Base-by-base conservation (phyloP, 2,797 vertebrate genomes). In the Mycteria americana region DNA sequence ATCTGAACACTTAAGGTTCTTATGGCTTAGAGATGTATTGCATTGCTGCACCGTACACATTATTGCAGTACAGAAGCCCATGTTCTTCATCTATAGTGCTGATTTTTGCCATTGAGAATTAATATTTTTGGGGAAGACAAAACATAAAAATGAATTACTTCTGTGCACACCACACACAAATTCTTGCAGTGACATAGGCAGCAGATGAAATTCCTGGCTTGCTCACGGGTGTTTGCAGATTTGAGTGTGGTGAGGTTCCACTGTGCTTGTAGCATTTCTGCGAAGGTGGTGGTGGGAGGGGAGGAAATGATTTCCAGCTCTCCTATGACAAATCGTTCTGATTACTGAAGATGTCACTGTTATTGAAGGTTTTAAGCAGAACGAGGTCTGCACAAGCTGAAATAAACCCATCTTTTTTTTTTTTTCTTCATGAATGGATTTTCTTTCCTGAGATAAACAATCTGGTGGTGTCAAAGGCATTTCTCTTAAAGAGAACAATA, bases 21-120 rank as follows among this genome's bases (percentile, higher is more conserved):
- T 9, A 4, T 2, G 21, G 31, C 15, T 43, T 43, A 4, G 14
- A 13, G 39, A 27, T 5, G 12, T 7, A 3, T 17, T 17, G 7
- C 8, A 22, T 12, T 72, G 33, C 48, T 82, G 60, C 41, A 4
- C 1, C 3, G 18, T 4, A 12, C 6, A 31, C 10, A 9, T 43
- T 35, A 7, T 27, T 37, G 62, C 25, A 30, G 27, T 27, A 11
- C 0, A 0, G 4, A 19, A 37, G 4, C 18, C 57, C 13, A 1
- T 6, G 2, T 50, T 72, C 60, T 35, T 41, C 50, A 48, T 31
- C 28, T 35, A 4, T 12, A 22, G 2, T 11, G 3, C 10, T n/a
- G 17, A 23, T 22, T 43, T 64, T 65, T 43, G 18, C 46, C 9
- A 13, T 6, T n/a, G 39, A 19, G 27, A 74, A 75, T 46, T 45